Conservation (phyloP, 2,113 vertebrate species). For the Carlito syrichta region DNA sequence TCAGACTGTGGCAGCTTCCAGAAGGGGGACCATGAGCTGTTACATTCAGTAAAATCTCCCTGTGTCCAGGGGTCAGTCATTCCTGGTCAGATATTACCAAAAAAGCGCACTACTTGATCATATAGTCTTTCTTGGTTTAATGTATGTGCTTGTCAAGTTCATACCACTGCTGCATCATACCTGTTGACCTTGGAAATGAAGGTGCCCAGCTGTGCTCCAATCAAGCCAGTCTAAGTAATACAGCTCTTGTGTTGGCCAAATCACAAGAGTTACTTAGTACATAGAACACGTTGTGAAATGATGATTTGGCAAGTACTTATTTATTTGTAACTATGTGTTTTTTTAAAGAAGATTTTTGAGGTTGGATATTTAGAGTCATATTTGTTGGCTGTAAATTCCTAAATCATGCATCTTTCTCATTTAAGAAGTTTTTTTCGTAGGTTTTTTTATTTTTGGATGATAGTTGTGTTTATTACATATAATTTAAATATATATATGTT, state of each 20-base stretch:
- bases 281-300: background rate
- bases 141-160: background rate
- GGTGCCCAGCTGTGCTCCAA: background rate
- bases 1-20: background rate
- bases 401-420: background rate
- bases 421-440: background rate
- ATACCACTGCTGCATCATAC: background rate
- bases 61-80: background rate
- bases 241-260: too few species aligned
- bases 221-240: background rate
- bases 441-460: background rate
- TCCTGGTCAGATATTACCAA: background rate
- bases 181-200: background rate
- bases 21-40: background rate
- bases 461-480: background rate
- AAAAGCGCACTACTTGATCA: background rate
- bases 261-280: background rate
- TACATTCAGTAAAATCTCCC: background rate
- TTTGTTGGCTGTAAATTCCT: conserved; percentile 13
- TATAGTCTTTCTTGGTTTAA: background rate
- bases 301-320: background rate
- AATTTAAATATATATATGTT: background rate
- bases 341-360: background rate
- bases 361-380: background rate
- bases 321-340: background rate